Percentiles rank a stretch among this genome's conserved stretches.
Conservation (phyloP, 2,888 invertebrate genomes). For the Aspidiotus destructor region DNA sequence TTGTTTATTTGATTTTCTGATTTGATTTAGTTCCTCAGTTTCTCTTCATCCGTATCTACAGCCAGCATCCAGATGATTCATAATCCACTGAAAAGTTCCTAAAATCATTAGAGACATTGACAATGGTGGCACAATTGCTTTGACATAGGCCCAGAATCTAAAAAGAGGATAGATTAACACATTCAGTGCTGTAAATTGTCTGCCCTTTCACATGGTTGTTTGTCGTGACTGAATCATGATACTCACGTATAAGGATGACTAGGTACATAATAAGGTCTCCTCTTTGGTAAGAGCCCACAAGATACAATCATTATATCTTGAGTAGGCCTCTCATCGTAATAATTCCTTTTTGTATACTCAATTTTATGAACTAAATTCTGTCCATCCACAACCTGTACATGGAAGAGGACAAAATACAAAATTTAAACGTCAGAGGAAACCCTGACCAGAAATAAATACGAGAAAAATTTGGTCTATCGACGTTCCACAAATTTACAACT, state of each 20-base stretch:
- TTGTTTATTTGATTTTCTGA: no score
- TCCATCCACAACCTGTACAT: conserved; percentile 25
- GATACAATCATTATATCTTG: conserved; percentile 75
- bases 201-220: no score
- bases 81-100: conserved; percentile 41
- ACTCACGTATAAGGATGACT: conserved; percentile 58
- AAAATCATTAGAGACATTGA: conserved; percentile 67
- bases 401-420: no score
- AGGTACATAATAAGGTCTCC: conserved; percentile 66
- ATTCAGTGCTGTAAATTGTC: neutral
- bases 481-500: no score
- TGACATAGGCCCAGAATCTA: conserved; percentile 50
- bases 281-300: conserved; percentile 58
- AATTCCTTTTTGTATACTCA: conserved; percentile 62
- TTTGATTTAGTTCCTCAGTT: no score
- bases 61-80: conserved; percentile 36
- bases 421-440: no score
- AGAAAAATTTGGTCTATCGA: no score
- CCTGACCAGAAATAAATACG: no score
- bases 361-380: conserved; percentile 76
- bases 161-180: conserved; percentile 7
- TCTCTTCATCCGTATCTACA: conserved; percentile 49
- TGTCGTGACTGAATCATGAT: neutral
- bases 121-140: conserved; percentile 56
- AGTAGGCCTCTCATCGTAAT: conserved; percentile 65